phyloP scores from a whole-genome alignment of 1,140 invertebrate species.

The Lethrus apterus region DNA sequence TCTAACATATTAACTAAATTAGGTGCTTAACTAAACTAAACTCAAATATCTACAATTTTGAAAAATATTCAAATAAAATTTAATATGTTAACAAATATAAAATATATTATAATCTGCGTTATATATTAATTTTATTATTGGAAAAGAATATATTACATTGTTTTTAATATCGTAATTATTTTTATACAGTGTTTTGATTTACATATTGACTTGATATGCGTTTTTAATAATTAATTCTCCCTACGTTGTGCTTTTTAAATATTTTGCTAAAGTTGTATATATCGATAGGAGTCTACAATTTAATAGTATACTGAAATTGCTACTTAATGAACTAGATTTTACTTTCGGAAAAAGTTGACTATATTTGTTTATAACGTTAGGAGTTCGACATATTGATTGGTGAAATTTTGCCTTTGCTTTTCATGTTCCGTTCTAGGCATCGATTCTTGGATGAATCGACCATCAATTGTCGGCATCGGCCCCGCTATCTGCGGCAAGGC shows the following conservation, averaged over 20 bases:
- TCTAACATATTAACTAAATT: not conserved
- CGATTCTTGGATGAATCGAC: constrained; percentile 29
- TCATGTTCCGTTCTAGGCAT: constrained; percentile 26
- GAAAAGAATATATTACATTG: constrained; percentile 6
- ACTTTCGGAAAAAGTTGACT: too few relatives aligned
- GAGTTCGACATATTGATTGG: constrained; percentile 37
- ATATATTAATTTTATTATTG: constrained; percentile 9
- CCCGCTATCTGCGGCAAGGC: constrained; percentile 31
- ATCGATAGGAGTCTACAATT: too few relatives aligned
- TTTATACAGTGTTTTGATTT: constrained; percentile 7
- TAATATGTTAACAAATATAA: constrained; percentile 15
- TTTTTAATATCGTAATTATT: constrained; percentile 3
- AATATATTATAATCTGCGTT: constrained; percentile 12
- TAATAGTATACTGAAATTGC: too few relatives aligned
- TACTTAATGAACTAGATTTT: too few relatives aligned
- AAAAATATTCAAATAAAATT: constrained; percentile 16
- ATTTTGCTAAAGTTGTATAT: too few relatives aligned
- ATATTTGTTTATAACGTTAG: too few relatives aligned
- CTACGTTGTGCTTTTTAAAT: too few relatives aligned
- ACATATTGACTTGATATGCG: constrained; percentile 9
- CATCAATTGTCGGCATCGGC: constrained; percentile 32
- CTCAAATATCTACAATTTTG: too few relatives aligned
- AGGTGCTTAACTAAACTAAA: not conserved
- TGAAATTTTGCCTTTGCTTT: constrained; percentile 30
- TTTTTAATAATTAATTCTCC: too few relatives aligned